Base-by-base conservation (phyloP, 1,140 invertebrate species). In the Trissolcus basalis region DNA sequence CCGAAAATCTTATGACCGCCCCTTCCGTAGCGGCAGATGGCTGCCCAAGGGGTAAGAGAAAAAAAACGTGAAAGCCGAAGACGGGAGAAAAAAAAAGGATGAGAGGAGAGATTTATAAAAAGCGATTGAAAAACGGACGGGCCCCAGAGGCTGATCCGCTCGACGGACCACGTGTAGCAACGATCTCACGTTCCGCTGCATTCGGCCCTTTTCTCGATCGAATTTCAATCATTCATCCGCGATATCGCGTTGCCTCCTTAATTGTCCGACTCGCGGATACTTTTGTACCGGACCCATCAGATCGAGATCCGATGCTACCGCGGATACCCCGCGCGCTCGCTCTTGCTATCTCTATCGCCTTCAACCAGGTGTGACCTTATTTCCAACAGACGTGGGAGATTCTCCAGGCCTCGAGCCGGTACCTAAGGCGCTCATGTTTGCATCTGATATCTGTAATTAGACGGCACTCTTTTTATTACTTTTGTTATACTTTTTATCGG, bases 41-140 rank as follows among this genome's bases (percentile, higher is more conserved):
- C 85, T 80, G 79, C 85, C 86, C 80, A 88, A 88, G 87, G 87
- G 87, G 87, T 88, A 88, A 88, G 86, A 81, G n/a, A 83, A 80
- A 75, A 27, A 27, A 76, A 75, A 78, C 74, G 71, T 78, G 71
- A 80, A 81, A 82, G 75, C 60, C 58, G 64, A 74, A 73, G 77
- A 64, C 41, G 74, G 67, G 36, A 39, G 36, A 76, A 80, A 75
- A 72, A 67, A 71, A 61, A 73, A 63, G 63, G 60, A 51, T 56
- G 67, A 63, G 74, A 50, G 19, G 19, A 27, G 70, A 78, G 77
- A 82, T 87, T 85, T 82, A 85, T 87, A 88, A 88, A 88, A 87
- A 87, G 82, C 80, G 84, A 86, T 83, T 80, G 84, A 82, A 84
- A 85, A 83, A 84, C 60, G 74, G 69, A 78, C 51, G 80, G 77